A percentile compares a stretch with the other conserved stretches of the same genome.
phyloP scores from a whole-genome alignment of 2,113 vertebrate genomes.

The Corythornis cristatus region DNA sequence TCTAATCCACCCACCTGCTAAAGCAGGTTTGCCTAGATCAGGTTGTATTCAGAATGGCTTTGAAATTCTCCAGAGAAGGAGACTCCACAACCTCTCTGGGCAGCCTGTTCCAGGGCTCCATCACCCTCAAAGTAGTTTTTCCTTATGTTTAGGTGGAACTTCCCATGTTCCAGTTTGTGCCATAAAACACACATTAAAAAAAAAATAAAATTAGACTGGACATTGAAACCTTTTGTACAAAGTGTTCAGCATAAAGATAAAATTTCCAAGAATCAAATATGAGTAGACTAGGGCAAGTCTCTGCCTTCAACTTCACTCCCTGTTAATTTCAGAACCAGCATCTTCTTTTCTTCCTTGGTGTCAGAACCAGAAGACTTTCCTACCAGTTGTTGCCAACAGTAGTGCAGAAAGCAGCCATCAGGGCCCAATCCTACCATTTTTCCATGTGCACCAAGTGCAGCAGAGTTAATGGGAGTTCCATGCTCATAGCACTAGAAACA shows the following conservation, averaged over 20 bases:
- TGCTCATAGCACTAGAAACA: slow-evolving; percentile 19
- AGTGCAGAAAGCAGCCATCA: neutral
- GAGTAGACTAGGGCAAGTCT: neutral
- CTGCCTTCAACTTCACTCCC: neutral
- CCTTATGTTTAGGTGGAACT: neutral
- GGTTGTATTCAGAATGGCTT: neutral
- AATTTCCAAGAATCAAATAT: neutral
- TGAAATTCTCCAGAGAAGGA: neutral
- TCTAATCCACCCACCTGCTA: neutral
- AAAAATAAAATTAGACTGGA: neutral
- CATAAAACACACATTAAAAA: neutral
- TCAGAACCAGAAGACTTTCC: slow-evolving; percentile 17
- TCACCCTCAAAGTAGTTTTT: neutral
- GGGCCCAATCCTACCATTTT: slow-evolving; percentile 34
- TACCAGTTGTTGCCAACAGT: neutral
- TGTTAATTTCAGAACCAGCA: neutral
- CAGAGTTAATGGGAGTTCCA: slow-evolving; percentile 59
- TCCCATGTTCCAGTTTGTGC: neutral
- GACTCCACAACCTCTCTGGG: neutral
- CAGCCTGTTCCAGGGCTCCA: neutral
- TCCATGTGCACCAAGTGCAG: neutral
- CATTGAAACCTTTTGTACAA: neutral
- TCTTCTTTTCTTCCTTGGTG: neutral
- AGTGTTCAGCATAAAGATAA: neutral
- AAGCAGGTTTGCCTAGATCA: neutral